phyloP scores from a whole-genome alignment of 2,888 invertebrate species.

The Tanypteryx hageni region DNA sequence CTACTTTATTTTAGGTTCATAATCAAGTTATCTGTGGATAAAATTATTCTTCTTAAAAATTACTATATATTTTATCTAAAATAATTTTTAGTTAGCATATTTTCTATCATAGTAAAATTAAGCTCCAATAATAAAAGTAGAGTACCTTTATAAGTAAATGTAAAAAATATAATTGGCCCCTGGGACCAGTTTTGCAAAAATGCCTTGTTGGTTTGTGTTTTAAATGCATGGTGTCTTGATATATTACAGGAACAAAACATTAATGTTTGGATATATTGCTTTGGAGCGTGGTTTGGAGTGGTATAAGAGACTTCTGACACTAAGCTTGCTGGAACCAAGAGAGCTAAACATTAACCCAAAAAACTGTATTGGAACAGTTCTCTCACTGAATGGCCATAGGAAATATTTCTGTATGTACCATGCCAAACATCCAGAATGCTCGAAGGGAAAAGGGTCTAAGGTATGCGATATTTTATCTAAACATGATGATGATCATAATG shows the following conservation, averaged over 20 bases:
- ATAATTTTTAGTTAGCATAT: no score
- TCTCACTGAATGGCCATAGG: constrained; percentile 96
- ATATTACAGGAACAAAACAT: constrained; percentile 90
- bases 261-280: constrained; percentile 95
- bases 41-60: no score
- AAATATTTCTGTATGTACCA: constrained; percentile 99
- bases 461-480: constrained; percentile 73
- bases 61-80: no score
- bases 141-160: constrained; percentile 2
- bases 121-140: background rate
- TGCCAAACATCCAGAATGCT: constrained; percentile 92
- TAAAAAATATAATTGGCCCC: no score
- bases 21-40: no score
- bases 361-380: constrained; percentile 97
- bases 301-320: constrained; percentile 93
- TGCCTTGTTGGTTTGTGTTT: no score
- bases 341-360: constrained; percentile 94
- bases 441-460: constrained; percentile 81
- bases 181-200: no score
- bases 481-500: no score
- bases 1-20: no score
- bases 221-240: background rate
- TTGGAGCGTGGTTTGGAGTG: constrained; percentile 95
- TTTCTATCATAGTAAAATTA: background rate
- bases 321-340: constrained; percentile 89